Evolutionary conservation across 2,888 invertebrate species (phyloP).

Genomic region (Acronicta alni): DNA sequence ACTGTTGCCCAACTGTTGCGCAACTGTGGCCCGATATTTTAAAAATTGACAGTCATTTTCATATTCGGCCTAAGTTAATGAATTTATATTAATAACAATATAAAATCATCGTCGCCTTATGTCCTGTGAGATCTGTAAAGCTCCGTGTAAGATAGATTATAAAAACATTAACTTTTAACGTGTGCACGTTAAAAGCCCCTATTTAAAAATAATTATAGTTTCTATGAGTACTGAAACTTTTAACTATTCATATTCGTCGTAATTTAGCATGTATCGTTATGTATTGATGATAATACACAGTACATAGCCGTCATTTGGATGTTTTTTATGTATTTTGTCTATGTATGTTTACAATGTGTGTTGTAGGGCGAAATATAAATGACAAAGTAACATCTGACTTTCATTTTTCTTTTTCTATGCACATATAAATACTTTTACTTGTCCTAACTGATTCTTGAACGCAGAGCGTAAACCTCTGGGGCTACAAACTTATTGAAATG

Average conservation of each 20-base stretch:
- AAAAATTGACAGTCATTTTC: neutral
- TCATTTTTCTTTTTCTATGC: too few species aligned
- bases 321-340: conserved; percentile 62
- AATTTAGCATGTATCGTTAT: conserved; percentile 9
- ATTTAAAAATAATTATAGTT: neutral
- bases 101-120: too few species aligned
- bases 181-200: too few species aligned
- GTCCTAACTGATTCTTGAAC: too few species aligned
- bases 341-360: conserved; percentile 61
- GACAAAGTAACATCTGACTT: conserved; percentile 34
- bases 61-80: conserved; percentile 15
- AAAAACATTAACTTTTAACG: too few species aligned
- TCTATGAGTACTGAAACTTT: conserved; percentile 27
- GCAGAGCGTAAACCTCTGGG: too few species aligned
- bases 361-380: conserved; percentile 55
- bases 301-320: conserved; percentile 52
- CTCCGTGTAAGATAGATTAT: too few species aligned
- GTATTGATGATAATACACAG: conserved; percentile 24
- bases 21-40: neutral
- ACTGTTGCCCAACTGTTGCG: neutral
- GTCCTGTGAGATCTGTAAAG: too few species aligned
- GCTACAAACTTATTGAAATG: too few species aligned
- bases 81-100: neutral
- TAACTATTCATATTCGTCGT: conserved; percentile 23
- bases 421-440: too few species aligned